Evolutionary conservation across 2,113 vertebrate species (phyloP).

Genomic region (Ciconia boyciana): DNA sequence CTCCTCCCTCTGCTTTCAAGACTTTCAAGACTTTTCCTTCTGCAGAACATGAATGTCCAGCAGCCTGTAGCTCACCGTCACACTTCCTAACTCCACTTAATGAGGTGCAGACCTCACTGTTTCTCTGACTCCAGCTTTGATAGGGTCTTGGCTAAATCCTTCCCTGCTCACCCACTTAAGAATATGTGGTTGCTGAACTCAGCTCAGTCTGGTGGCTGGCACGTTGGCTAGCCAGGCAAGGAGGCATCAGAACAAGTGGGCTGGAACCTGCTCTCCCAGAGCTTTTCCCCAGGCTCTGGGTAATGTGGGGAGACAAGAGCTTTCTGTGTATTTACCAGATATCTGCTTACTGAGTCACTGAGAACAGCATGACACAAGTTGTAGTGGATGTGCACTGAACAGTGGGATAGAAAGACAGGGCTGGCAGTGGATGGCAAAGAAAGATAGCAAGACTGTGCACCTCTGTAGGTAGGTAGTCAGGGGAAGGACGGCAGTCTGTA

Average conservation of each 20-base stretch:
- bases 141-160: neutral
- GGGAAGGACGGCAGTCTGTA: neutral
- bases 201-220: fast-evolving
- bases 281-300: neutral
- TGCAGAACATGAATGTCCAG: neutral
- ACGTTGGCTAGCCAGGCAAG: neutral
- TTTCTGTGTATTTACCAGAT: neutral
- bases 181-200: neutral
- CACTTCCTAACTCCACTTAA: neutral
- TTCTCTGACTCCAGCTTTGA: neutral
- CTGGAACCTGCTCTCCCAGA: neutral
- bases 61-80: neutral
- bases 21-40: neutral
- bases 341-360: neutral
- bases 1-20: neutral
- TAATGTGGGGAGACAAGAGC: neutral
- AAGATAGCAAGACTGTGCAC: neutral
- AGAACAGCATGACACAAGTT: neutral
- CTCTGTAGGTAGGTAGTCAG: neutral
- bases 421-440: neutral
- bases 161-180: neutral
- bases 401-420: neutral
- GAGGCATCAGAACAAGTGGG: neutral
- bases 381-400: neutral
- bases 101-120: neutral